These are phyloP conservation scores for Macquaria australasica DNA, from an alignment of 2,113 vertebrate species.

Conservation along the genomic window DNA sequence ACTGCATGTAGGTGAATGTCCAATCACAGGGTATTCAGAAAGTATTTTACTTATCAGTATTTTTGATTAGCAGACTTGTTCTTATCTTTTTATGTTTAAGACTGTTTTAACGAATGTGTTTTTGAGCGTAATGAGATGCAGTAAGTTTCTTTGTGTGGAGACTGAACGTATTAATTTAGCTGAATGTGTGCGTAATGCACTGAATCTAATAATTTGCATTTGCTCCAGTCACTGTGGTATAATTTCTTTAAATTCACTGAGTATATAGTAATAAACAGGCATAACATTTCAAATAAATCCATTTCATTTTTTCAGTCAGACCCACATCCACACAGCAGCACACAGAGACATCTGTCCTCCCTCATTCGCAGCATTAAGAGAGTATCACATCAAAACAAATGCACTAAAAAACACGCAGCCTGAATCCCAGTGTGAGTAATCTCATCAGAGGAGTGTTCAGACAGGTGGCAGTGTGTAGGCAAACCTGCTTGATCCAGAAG, in stretches of 20 bases:
- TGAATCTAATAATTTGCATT: constrained; percentile 31
- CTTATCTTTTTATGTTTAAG: neutral
- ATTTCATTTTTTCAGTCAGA: constrained; percentile 18
- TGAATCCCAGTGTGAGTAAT: constrained; percentile 63
- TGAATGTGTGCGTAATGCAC: constrained; percentile 19
- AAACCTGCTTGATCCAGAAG: constrained; percentile 58
- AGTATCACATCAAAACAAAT: constrained; percentile 50
- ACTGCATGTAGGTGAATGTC: neutral
- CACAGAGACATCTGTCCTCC: constrained; percentile 47
- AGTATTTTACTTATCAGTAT: neutral
- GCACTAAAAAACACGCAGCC: neutral
- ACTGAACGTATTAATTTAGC: constrained; percentile 22
- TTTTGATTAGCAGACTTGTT: constrained; percentile 10
- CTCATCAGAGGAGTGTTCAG: constrained; percentile 60
- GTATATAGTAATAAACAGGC: constrained; percentile 20
- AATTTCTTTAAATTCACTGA: constrained; percentile 14
- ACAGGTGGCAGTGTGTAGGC: constrained; percentile 64
- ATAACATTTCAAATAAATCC: constrained; percentile 35
- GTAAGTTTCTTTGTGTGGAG: constrained; percentile 9
- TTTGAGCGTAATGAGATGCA: constrained; percentile 24
- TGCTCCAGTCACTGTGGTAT: constrained; percentile 15
- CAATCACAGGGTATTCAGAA: constrained; percentile 9
- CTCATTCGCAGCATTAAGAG: constrained; percentile 27
- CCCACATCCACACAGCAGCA: neutral
- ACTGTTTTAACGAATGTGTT: constrained; percentile 8